Evolutionary conservation across 2,888 invertebrate species (phyloP), one percentile per base, ranked within the genome.

Genomic region (Lasius fuliginosus): DNA sequence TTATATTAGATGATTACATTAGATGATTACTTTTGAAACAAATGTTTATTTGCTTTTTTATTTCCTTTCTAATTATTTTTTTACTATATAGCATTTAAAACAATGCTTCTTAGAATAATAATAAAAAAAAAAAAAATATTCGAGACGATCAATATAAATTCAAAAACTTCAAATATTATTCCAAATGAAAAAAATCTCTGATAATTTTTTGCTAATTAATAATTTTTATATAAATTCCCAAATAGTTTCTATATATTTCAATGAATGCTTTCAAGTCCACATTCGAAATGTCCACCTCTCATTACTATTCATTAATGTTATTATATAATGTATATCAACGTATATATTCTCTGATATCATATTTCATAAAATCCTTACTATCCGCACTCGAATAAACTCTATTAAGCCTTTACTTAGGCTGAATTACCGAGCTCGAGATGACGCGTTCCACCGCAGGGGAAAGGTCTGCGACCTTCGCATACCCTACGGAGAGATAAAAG

Each of bases 401-500:
- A 58, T 56, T 42, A 30, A 60, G 23, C 33, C 69, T 36, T 81
- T 36, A 36, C 60, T 71, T 23, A 36, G 60, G 3, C 11, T 27
- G 27, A 71, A 46, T 71, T 71, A 71, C 46, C 60, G 42, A 23
- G 9, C 8, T 0, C 33, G 11, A 58, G 46, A 36, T n/a, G 3
- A 27, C 36, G 46, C 33, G 18, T 58, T 58, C 46, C n/a, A 33
- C 27, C 73, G 36, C 33, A 27, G 60, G 30, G 30, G 42, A 53
- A 1, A 71, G 71, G 27, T 62, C 36, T 40, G 56, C 30, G 73
- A 71, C 46, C 46, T 36, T 60, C 76, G 27, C 27, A 12, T n/a
- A n/a, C 71, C 79, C 60, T 33, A 60, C 71, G 40, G 46, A 81
- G 36, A 71, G 12, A 71, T 62, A 71, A 81, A 81, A 71, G 40